phyloP scores from a whole-genome alignment of 2,113 vertebrate genomes.

The Lampris megalopsis region DNA sequence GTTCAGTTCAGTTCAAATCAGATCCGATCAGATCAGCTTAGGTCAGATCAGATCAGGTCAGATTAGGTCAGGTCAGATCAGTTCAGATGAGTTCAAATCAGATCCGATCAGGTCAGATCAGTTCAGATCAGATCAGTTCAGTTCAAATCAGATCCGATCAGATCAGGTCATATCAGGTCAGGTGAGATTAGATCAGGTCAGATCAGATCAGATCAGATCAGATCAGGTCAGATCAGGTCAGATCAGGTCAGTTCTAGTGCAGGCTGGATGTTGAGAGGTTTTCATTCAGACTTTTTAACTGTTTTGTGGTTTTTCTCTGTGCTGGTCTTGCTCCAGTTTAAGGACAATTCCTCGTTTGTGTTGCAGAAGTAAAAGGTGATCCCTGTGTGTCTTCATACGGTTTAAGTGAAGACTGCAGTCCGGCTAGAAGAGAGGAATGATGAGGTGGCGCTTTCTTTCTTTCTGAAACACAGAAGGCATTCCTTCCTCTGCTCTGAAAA shows the following conservation, averaged over 20 bases:
- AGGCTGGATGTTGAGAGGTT: not conserved
- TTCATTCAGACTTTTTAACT: no score
- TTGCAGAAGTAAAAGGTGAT: no score
- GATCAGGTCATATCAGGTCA: not conserved
- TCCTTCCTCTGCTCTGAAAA: no score
- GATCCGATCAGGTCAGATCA: not conserved
- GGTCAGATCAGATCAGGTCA: not conserved
- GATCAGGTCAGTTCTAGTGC: not conserved
- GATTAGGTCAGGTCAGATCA: not conserved
- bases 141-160: not conserved
- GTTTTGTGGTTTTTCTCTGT: no score
- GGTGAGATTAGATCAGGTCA: not conserved
- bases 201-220: not conserved
- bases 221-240: not conserved
- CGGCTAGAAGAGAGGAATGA: no score
- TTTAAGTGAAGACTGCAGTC: no score
- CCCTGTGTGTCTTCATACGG: no score
- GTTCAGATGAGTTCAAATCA: not conserved
- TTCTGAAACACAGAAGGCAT: no score
- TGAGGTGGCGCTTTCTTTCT: no score
- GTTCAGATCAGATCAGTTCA: not conserved
- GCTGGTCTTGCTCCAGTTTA: no score
- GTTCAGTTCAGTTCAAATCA: not conserved
- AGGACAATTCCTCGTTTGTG: no score
- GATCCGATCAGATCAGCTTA: not conserved